Conservation (phyloP, 2,113 vertebrate species). For the Labrus mixtus region DNA sequence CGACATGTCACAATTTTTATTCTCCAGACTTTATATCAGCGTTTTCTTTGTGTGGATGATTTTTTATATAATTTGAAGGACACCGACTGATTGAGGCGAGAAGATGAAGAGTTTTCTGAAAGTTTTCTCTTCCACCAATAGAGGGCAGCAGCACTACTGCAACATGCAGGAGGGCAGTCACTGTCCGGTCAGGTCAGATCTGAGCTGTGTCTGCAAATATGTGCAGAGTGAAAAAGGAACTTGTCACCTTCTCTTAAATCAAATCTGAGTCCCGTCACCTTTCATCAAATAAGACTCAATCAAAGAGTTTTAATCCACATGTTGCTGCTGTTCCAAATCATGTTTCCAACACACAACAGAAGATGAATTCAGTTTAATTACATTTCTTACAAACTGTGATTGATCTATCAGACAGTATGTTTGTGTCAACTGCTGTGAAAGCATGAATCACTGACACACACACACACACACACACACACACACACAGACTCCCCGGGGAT, state of each 20-base stretch:
- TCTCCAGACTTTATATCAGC: too few species aligned
- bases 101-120: not conserved
- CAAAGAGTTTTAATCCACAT: not conserved
- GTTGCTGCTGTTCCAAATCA: not conserved
- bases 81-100: not conserved
- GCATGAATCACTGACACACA: slow-evolving; percentile 19
- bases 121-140: slow-evolving; percentile 47
- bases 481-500: slow-evolving; percentile 6
- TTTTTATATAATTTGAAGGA: too few species aligned
- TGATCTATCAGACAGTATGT: slow-evolving; percentile 16
- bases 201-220: not conserved
- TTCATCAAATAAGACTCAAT: too few species aligned
- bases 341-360: not conserved
- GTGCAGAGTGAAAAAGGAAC: too few species aligned
- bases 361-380: not conserved
- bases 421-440: slow-evolving; percentile 1
- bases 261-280: not conserved
- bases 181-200: not conserved
- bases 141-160: slow-evolving; percentile 74
- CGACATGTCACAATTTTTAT: too few species aligned
- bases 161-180: slow-evolving; percentile 2
- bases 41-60: too few species aligned
- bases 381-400: not conserved
- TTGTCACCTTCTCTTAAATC: not conserved
- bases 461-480: not conserved